A percentile compares a stretch with the other conserved stretches of the same genome.
Evolutionary conservation across 1,140 invertebrate species (phyloP).

Genomic region (Lordiphosa collinella): DNA sequence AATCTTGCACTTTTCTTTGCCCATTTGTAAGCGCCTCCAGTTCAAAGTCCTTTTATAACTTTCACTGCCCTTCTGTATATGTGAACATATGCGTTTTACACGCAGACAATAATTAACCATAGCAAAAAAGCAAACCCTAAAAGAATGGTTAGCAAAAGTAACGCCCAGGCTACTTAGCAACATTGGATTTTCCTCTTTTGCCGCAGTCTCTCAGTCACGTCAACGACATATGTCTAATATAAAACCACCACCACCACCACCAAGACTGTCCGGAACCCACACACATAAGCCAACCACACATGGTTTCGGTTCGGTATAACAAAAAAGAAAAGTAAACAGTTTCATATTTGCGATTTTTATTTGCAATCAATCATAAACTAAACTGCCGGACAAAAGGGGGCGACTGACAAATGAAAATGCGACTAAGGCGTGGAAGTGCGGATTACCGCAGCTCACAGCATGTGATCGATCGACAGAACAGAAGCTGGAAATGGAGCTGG

Average conservation of each 20-base stretch:
- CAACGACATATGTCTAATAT: slow-evolving; percentile 70
- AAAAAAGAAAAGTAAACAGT: slow-evolving; percentile 65
- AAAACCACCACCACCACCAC: slow-evolving; percentile 38
- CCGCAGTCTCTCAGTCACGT: slow-evolving; percentile 54
- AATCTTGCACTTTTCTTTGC: too few relatives aligned
- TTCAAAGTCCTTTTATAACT: neutral
- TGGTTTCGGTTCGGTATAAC: slow-evolving; percentile 15
- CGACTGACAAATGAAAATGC: slow-evolving; percentile 61
- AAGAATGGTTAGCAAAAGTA: slow-evolving; percentile 28
- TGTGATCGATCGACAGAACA: slow-evolving; percentile 62
- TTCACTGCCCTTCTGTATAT: slow-evolving; percentile 20
- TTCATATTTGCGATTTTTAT: slow-evolving; percentile 75
- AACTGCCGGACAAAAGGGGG: slow-evolving; percentile 61
- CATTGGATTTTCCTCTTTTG: slow-evolving; percentile 15
- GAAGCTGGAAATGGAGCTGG: neutral
- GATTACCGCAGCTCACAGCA: slow-evolving; percentile 74
- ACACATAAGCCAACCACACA: slow-evolving; percentile 33
- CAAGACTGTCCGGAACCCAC: slow-evolving; percentile 4
- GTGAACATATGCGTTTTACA: slow-evolving; percentile 60
- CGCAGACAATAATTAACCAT: slow-evolving; percentile 66
- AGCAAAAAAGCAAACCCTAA: slow-evolving; percentile 42
- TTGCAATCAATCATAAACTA: slow-evolving; percentile 78
- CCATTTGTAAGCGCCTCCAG: neutral
- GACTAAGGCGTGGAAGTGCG: slow-evolving; percentile 74
- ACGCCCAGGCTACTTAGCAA: slow-evolving; percentile 67